Evolutionary conservation across 2,113 vertebrate species (phyloP).

Genomic region (Sturnira hondurensis): DNA sequence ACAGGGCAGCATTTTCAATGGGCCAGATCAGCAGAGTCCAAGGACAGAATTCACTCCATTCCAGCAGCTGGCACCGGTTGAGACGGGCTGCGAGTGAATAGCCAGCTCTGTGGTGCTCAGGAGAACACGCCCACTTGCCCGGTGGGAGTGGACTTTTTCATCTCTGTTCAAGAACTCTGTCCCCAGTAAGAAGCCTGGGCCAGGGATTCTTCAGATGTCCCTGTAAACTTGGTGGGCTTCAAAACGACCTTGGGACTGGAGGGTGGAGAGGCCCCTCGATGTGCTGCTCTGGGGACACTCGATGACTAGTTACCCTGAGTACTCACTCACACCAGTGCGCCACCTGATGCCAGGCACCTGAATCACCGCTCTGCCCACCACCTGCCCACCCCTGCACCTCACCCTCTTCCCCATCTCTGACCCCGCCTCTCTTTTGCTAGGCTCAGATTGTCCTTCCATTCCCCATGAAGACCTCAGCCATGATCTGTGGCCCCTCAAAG

Average conservation of each 20-base stretch:
- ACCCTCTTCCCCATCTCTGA: not conserved
- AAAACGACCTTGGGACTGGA: not conserved
- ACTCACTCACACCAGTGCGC: not conserved
- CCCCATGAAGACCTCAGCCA: not conserved
- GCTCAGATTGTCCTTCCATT: not conserved
- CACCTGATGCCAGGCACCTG: not conserved
- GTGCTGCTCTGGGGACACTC: not conserved
- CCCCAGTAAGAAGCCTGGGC: not conserved
- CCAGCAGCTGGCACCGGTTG: not conserved
- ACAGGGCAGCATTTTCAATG: not conserved
- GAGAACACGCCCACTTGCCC: not conserved
- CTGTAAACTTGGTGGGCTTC: not conserved
- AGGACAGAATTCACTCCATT: not conserved
- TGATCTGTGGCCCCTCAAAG: too few relatives aligned
- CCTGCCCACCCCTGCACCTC: not conserved
- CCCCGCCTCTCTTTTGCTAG: not conserved
- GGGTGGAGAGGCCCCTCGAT: not conserved
- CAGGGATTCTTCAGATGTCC: not conserved
- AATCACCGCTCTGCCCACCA: not conserved
- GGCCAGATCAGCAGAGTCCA: constrained; percentile 10
- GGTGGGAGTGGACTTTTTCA: not conserved
- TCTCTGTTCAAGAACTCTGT: not conserved
- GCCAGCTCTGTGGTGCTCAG: not conserved
- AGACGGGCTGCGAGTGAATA: not conserved
- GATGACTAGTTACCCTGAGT: not conserved